Evolutionary conservation across 2,888 invertebrate species (phyloP), one percentile per base, ranked within the genome.

Genomic region (Anthophora plumipes): DNA sequence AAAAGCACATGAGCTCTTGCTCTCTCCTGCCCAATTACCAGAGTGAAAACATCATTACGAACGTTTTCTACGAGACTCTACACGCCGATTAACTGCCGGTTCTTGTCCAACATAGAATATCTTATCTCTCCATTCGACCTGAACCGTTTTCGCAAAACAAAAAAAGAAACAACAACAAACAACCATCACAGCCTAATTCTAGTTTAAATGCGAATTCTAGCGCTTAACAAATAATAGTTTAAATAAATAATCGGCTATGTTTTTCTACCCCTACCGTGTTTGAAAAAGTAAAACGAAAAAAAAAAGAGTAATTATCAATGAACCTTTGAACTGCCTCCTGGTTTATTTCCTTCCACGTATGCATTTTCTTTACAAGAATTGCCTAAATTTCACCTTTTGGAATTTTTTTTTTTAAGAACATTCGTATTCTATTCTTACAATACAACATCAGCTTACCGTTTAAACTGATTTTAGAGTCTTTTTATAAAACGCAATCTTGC

Each of bases 1-100:
- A 52, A 92, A 91, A 73, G 91, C 88, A 77, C 90, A 90, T 77
- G 92, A 92, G 83, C 91, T 92, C 41, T 85, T 92, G 72, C 90
- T 92, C 37, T 92, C 91, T 54, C 92, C 92, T 70, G 91, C 92
- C 70, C 92, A 92, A 82, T 85, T 92, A 78, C 89, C 91, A 76
- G 91, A 92, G 84, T 91, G 87, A 89, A 84, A 81, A 83, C 69
- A 80, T 48, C 52, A 71, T 71, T 74, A 77, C 68, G 69, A 88
- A 87, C 80, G 83, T 88, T 89, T 89, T 90, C 85, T 89, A 90
- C 87, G 84, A 88, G 81, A 84, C 77, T 81, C 54, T 75, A 80
- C 75, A 82, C 69, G 85, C 86, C 84, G 87, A 89, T 90, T 85
- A 90, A 91, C 91, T 91, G 91, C 91, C 91, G 90, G 88, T 89